phyloP scores from a whole-genome alignment of 2,888 invertebrate genomes.

The Frankliniella intonsa region DNA sequence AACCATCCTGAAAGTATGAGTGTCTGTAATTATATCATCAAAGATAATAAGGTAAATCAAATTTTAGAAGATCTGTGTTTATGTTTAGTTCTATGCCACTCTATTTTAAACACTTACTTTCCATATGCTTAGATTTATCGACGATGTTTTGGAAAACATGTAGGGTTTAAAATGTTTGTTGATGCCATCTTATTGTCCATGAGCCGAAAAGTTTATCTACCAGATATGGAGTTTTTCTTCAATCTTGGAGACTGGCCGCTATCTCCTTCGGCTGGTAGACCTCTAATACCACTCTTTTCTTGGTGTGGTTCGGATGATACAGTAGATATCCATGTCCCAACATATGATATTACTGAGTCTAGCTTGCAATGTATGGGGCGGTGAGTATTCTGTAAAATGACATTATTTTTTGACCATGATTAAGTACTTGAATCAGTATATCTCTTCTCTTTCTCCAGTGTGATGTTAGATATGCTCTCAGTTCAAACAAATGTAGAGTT shows the following conservation, averaged over 20 bases:
- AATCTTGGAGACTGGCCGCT: constrained; percentile 97
- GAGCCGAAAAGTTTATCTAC: constrained; percentile 70
- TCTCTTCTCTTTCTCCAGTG: constrained; percentile 52
- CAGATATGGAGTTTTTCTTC: constrained; percentile 83
- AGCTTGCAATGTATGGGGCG: constrained; percentile 90
- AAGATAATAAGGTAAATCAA: constrained; percentile 61
- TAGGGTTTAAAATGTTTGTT: constrained; percentile 93
- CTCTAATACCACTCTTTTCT: constrained; percentile 78
- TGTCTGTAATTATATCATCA: constrained; percentile 83
- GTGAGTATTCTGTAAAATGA: constrained; percentile 48
- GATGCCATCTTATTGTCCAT: constrained; percentile 81
- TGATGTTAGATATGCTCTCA: constrained; percentile 83
- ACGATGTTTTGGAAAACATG: constrained; percentile 88
- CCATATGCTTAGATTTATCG: constrained; percentile 59
- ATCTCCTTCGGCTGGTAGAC: constrained; percentile 51
- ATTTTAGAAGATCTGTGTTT: not conserved
- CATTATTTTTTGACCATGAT: constrained; percentile 4
- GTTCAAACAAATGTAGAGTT: constrained; percentile 73
- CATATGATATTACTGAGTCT: constrained; percentile 91
- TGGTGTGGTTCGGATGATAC: constrained; percentile 91
- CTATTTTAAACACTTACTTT: constrained; percentile 15
- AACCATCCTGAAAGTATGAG: constrained; percentile 76
- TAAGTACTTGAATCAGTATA: not conserved
- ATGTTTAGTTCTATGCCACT: not conserved
- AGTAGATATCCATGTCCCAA: constrained; percentile 87